Conservation (phyloP, 2,797 vertebrate species). For the Gymnopithys bicolor region DNA sequence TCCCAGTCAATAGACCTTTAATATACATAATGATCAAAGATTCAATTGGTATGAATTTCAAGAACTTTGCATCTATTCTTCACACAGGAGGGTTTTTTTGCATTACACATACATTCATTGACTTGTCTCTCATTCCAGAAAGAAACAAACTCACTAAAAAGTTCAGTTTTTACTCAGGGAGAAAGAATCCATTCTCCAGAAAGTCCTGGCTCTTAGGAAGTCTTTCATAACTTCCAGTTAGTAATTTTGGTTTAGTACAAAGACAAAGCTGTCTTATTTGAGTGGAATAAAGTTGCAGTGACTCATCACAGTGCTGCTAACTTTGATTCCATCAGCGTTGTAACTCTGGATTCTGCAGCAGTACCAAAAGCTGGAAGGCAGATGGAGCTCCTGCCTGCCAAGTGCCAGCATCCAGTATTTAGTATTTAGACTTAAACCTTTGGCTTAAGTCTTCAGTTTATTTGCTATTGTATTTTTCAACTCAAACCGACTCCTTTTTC, state of each 20-base stretch:
- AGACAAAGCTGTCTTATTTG: not conserved
- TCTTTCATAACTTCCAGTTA: not conserved
- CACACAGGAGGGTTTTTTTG: not conserved
- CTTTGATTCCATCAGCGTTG: not conserved
- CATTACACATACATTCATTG: not conserved
- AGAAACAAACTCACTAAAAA: not conserved
- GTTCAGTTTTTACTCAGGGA: not conserved
- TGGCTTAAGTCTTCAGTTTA: not conserved
- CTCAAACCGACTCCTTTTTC: not conserved
- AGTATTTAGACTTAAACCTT: not conserved
- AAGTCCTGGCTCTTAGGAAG: not conserved
- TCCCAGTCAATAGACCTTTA: not conserved
- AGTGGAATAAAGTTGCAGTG: not conserved
- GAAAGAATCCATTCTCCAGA: not conserved
- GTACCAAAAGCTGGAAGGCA: constrained; percentile 30
- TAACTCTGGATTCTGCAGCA: not conserved
- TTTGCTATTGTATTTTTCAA: not conserved
- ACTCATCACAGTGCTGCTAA: not conserved
- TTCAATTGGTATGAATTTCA: not conserved
- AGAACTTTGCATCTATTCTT: not conserved
- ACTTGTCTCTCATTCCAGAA: not conserved
- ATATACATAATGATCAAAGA: not conserved
- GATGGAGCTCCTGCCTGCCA: constrained; percentile 46
- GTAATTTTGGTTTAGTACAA: not conserved
- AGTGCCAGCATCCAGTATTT: not conserved